Evolutionary conservation across 2,888 invertebrate species (phyloP).

Genomic region (Trachelus troglodyta): DNA sequence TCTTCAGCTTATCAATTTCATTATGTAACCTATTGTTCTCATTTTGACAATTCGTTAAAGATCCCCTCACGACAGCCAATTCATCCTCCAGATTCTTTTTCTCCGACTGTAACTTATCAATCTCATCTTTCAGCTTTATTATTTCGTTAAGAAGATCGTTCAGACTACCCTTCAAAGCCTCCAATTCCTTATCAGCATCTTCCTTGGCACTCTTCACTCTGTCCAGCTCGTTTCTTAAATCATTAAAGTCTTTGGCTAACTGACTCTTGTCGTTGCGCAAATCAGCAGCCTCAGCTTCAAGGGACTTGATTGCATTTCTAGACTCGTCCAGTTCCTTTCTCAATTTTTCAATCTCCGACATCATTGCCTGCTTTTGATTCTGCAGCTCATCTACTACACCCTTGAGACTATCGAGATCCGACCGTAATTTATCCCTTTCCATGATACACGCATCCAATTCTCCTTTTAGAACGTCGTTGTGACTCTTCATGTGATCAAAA

Average conservation of each 20-base stretch:
- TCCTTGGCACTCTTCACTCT: conserved; percentile 28
- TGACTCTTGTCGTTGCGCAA: conserved; percentile 26
- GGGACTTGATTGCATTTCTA: conserved; percentile 12
- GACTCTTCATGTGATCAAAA: conserved; percentile 22
- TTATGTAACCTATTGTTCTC: conserved; percentile 31
- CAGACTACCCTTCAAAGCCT: conserved; percentile 39
- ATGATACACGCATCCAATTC: conserved; percentile 24
- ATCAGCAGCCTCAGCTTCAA: conserved; percentile 27
- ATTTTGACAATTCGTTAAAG: conserved; percentile 2
- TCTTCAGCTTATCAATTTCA: conserved; percentile 23
- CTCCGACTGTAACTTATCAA: conserved; percentile 20
- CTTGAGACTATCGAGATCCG: conserved; percentile 24
- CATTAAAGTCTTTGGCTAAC: conserved; percentile 25
- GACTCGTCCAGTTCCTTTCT: conserved; percentile 20
- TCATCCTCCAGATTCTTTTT: conserved; percentile 23
- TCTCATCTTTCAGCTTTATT: conserved; percentile 30
- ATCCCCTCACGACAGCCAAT: conserved; percentile 10
- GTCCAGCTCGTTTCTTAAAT: conserved; percentile 21
- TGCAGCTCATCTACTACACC: conserved; percentile 4
- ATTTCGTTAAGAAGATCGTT: conserved; percentile 35
- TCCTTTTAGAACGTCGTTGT: conserved; percentile 20
- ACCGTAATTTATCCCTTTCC: conserved; percentile 28
- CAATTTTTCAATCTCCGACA: conserved; percentile 15
- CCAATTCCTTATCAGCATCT: conserved; percentile 33
- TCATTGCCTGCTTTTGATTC: conserved; percentile 4